Evolutionary conservation across 2,113 vertebrate species (phyloP).

Genomic region (Taxidea taxus): DNA sequence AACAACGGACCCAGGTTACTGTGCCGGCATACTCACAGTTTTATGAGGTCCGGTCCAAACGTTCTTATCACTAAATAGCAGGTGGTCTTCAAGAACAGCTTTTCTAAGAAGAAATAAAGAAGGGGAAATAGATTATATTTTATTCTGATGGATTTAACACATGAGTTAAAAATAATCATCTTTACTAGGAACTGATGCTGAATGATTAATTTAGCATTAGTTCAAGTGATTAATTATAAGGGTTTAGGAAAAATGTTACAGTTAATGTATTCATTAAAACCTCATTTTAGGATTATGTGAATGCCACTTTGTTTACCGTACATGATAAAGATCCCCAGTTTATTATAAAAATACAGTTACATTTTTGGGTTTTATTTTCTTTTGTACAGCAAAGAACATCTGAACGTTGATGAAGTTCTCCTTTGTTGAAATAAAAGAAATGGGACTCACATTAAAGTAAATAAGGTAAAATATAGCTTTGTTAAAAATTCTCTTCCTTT

Average conservation of each 20-base stretch:
- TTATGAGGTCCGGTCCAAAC: conserved; percentile 80
- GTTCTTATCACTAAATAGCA: conserved; percentile 74
- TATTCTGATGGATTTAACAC: not conserved
- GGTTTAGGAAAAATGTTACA: not conserved
- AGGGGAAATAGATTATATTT: not conserved
- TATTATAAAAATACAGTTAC: not conserved
- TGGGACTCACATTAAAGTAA: not conserved
- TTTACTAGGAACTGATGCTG: not conserved
- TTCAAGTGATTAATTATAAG: not conserved
- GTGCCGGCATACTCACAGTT: conserved; percentile 80
- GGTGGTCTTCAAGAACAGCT: conserved; percentile 74
- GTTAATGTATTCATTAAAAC: not conserved
- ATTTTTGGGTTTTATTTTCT: not conserved
- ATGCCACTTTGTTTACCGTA: not conserved
- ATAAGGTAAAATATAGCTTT: not conserved
- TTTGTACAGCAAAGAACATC: not conserved
- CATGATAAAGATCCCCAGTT: not conserved
- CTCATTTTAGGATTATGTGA: not conserved
- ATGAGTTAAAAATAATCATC: not conserved
- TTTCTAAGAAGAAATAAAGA: conserved; percentile 79
- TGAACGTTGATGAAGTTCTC: conserved; percentile 3
- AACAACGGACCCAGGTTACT: too few species aligned
- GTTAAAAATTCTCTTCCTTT: not conserved
- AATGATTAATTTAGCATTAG: conserved; percentile 2
- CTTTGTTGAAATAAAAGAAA: conserved; percentile 19